Conservation (phyloP, 2,113 vertebrate species). For the Callithrix jacchus region DNA sequence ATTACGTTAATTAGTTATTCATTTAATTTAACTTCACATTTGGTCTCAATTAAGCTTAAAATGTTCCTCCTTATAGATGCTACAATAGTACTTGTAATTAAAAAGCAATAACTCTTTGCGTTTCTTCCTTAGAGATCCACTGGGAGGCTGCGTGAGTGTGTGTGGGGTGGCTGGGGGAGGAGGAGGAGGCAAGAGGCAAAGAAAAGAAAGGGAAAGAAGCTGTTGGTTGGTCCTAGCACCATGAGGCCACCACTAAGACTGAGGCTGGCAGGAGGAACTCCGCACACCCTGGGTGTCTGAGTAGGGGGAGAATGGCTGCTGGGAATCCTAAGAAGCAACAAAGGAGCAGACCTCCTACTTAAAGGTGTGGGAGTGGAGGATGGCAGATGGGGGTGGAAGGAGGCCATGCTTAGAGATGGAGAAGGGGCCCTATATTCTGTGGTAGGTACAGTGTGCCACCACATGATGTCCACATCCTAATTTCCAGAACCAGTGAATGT, state of each 20-base stretch:
- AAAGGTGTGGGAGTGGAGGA: not conserved
- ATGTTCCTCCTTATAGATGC: constrained; percentile 79
- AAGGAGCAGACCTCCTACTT: not conserved
- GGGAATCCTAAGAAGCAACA: not conserved
- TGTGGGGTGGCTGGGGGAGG: not conserved
- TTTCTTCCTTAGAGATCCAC: constrained; percentile 67
- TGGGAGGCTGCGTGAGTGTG: constrained; percentile 52
- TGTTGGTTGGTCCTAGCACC: not conserved
- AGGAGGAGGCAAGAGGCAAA: not conserved
- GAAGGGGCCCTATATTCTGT: not conserved
- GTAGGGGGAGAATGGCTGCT: not conserved
- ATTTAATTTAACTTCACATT: constrained; percentile 83
- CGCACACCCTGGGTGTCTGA: fast-evolving
- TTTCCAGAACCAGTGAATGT: not conserved
- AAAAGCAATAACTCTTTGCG: constrained; percentile 77
- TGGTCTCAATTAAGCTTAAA: constrained; percentile 80
- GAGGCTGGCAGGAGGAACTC: not conserved
- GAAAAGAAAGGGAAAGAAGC: not conserved
- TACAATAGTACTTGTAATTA: constrained; percentile 79
- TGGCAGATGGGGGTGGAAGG: not conserved
- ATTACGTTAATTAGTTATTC: constrained; percentile 80
- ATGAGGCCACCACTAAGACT: not conserved
- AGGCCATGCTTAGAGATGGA: not conserved
- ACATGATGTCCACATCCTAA: not conserved
- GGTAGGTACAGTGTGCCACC: not conserved